Evolutionary conservation across 2,888 invertebrate genomes (phyloP).

Genomic region (Alcis repandata): DNA sequence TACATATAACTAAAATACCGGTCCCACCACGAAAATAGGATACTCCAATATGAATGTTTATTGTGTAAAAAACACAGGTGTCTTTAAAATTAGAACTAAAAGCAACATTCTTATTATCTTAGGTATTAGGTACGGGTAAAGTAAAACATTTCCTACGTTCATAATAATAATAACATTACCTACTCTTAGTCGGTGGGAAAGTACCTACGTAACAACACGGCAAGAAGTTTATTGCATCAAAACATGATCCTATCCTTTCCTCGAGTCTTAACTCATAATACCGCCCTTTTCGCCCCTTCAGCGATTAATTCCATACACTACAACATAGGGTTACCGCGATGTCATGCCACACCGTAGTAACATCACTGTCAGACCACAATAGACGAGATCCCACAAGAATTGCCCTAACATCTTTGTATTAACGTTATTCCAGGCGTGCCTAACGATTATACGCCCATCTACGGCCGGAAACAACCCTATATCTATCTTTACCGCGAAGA

Average conservation of each 20-base stretch:
- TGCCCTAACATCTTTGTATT: constrained; percentile 33
- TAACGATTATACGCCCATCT: constrained; percentile 39
- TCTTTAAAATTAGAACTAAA: no score
- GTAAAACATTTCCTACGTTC: no score
- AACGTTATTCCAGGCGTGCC: constrained; percentile 32
- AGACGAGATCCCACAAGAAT: constrained; percentile 30
- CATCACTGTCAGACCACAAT: constrained; percentile 26
- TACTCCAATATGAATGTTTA: no score
- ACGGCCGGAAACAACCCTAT: constrained; percentile 31
- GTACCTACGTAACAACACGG: neutral
- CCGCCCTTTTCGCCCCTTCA: constrained; percentile 13
- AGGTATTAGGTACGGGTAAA: no score
- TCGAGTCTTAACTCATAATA: constrained; percentile 7
- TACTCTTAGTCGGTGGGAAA: no score
- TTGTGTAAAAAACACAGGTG: no score
- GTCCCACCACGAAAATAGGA: no score
- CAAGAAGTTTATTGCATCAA: constrained; percentile 1
- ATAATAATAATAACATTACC: no score
- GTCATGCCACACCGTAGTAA: constrained; percentile 20
- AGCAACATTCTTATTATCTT: no score
- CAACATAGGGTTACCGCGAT: constrained; percentile 8
- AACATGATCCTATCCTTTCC: constrained; percentile 13
- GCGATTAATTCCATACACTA: constrained; percentile 15
- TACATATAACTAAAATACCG: no score
- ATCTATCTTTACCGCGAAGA: constrained; percentile 31